Evolutionary conservation across 35 echinoderm and acorn worm genomes (phyloP), one percentile per base, ranked within the genome.

Genomic region (Anneissia japonica): DNA sequence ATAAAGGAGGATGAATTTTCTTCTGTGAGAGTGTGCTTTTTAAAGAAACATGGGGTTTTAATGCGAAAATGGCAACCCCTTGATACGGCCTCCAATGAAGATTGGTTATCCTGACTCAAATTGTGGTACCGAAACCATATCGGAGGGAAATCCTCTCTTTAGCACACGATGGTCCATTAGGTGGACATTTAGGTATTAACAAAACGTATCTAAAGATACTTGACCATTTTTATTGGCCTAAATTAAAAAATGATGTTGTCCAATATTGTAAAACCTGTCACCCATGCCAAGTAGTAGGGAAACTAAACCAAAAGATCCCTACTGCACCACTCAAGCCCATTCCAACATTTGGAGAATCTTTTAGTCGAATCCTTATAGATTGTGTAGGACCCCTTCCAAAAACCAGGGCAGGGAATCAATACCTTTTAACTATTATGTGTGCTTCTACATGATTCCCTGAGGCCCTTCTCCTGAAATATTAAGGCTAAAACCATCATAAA

Each of bases 381-480:
- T 89, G 87, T 45, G 88, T 94, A 29, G 92, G 92, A 33, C 81
- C 84, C 26, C 31, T 94, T n/a, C 92, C 88, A 29, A 90, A 81
- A 34, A 87, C 79, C 19, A 72, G 35, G 56, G 28, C 84, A 75
- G 83, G 92, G 1, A 38, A 90, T 80, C 32, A 87, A 80, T 94
- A 90, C 39, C 26, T 86, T 34, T 31, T 90, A 2, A 84, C 87
- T 14, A 93, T 90, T 19, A 84, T 87, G 81, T 21, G n/a, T 73
- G 6, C 80, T 23, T 80, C 43, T 35, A 88, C 86, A 7, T 33
- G 82, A 34, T 72, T 72, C 72, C 46, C 82, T 2, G 82, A 84
- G 55, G 84, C 84, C 26, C 34, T 74, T 76, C 84, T 35, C 3
- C 37, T 86, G 34, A 28, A 86, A 86, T 74, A 86, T 86, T 32